Evolutionary conservation across 2,113 vertebrate genomes (phyloP), one percentile per base, ranked within the genome.

Genomic region (Ictidomys tridecemlineatus): DNA sequence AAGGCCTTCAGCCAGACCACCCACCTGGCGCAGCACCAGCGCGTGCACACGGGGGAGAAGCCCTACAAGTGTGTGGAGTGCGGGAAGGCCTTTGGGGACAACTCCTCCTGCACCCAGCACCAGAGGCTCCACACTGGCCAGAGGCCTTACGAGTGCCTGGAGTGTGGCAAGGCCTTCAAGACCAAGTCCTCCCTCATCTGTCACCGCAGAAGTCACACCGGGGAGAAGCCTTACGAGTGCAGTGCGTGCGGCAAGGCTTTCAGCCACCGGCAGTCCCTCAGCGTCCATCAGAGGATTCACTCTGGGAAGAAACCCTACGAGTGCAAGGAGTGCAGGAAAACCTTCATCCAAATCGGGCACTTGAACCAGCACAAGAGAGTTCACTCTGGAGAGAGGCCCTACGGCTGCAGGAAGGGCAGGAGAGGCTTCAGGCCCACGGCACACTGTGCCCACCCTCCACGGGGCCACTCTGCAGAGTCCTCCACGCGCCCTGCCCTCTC

Each of bases 111-210:
- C 10, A 86, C 93, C 0, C 97, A 98, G 10, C 98, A 98, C 18
- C 96, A 97, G 91, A 70, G 98, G 58, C 98, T 97, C 0, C 98
- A 98, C 89, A 98, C 96, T 0, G 98, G 98, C 24, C 98, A 98
- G 8, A 79, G 97, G 45, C 98, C 98, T 1, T 98, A 97, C 0
- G 94, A 94, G 58, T 98, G 98, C 42, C 12, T 93, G 0, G 97
- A 98, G 0, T 98, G 98, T 53, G 98, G 98, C 8, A 98, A 98
- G 74, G 96, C 97, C 3, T 98, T 98, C 83, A 98, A 98, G 85
- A 97, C 97, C 4, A 98, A 97, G 20, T 97, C 98, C 0, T 97
- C 97, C 9, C 98, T 98, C 14, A 94, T 97, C 20, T 97, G 97
- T 65, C 98, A 98, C 9, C 94, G 93, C 18, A 48, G 98, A 30